Evolutionary conservation across 2,113 vertebrate species (phyloP).

Genomic region (Dipodomys ordii): DNA sequence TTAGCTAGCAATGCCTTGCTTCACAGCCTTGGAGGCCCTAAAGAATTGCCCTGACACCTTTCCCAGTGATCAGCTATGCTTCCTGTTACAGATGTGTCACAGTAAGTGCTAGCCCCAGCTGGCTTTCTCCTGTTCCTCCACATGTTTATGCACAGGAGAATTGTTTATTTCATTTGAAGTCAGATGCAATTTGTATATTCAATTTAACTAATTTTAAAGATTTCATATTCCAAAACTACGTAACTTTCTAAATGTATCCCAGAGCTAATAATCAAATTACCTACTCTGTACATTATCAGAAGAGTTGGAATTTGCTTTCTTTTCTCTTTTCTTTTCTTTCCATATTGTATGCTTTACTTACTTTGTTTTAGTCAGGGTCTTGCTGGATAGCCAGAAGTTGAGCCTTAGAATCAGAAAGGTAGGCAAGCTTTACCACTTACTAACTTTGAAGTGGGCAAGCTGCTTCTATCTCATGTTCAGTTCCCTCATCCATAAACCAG

Average conservation of each 20-base stretch:
- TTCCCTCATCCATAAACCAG: neutral
- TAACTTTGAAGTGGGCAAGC: neutral
- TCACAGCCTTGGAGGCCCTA: neutral
- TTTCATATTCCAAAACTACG: slow-evolving; percentile 20
- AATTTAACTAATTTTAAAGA: neutral
- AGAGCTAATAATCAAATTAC: slow-evolving; percentile 34
- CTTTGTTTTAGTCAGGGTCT: neutral
- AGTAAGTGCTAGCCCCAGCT: neutral
- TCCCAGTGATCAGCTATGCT: neutral
- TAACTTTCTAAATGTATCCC: slow-evolving; percentile 4
- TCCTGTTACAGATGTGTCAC: neutral
- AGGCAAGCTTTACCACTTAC: neutral
- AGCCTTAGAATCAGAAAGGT: slow-evolving; percentile 3
- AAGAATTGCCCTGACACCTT: neutral
- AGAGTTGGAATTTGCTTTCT: neutral
- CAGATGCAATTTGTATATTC: neutral
- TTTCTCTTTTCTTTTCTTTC: too few relatives aligned
- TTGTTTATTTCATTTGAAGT: slow-evolving; percentile 30
- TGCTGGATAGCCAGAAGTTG: neutral
- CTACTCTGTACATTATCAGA: neutral
- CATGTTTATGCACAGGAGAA: neutral
- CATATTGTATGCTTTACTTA: too few relatives aligned
- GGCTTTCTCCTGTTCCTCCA: neutral
- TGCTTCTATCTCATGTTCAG: neutral
- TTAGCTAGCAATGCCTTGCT: neutral